Conservation (phyloP, 2,797 vertebrate genomes). For the Acanthurus lineatus region DNA sequence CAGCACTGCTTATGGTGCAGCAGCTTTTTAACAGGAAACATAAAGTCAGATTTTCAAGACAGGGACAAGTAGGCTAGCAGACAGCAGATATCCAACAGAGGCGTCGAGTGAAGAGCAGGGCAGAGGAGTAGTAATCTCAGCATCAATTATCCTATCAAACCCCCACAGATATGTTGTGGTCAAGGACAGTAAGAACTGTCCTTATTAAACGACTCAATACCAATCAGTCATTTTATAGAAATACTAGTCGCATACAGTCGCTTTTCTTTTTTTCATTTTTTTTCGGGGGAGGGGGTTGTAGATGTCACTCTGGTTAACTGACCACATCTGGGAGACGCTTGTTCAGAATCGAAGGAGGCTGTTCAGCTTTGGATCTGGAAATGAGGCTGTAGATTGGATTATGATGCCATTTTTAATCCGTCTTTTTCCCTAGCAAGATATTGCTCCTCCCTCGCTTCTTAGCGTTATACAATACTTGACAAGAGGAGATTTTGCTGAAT, state of each 20-base stretch:
- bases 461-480: constrained; percentile 81
- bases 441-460: constrained; percentile 79
- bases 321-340: constrained; percentile 67
- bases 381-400: constrained; percentile 84
- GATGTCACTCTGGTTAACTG: constrained; percentile 54
- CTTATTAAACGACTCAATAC: constrained; percentile 13
- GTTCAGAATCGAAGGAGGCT: constrained; percentile 69
- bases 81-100: constrained; percentile 9
- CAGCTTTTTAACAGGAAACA: constrained; percentile 23
- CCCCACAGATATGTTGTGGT: constrained; percentile 26
- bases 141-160: constrained; percentile 41
- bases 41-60: constrained; percentile 27
- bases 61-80: constrained; percentile 13
- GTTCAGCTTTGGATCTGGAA: constrained; percentile 79
- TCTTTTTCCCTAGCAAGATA: constrained; percentile 79
- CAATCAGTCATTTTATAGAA: constrained; percentile 17
- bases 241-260: neutral
- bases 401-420: constrained; percentile 85
- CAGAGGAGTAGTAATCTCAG: constrained; percentile 23
- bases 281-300: neutral
- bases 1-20: neutral
- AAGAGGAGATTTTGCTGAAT: constrained; percentile 80
- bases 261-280: constrained; percentile 2
- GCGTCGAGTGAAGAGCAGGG: neutral
- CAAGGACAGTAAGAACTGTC: constrained; percentile 16